Evolutionary conservation across 2,797 vertebrate species (phyloP).

Genomic region (Chanos chanos): DNA sequence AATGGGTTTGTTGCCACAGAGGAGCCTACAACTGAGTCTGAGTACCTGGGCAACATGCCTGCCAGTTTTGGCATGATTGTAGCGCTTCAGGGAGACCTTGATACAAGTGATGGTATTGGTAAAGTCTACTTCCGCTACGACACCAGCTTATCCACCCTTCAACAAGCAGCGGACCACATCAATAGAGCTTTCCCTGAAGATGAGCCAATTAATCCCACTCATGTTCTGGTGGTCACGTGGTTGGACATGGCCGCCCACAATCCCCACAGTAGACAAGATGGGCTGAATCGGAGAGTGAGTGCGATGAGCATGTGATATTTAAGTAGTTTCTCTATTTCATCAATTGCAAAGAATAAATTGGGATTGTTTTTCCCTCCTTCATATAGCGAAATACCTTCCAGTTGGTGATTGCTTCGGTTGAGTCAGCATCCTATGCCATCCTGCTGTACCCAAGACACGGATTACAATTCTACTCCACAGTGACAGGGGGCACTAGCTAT

Average conservation of each 20-base stretch:
- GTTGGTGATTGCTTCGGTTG: conserved; percentile 80
- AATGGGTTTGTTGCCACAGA: conserved; percentile 83
- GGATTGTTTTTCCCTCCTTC: no score
- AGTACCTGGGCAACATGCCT: conserved; percentile 78
- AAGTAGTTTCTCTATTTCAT: no score
- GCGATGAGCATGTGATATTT: no score
- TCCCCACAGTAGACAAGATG: conserved; percentile 50
- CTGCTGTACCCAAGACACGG: conserved; percentile 83
- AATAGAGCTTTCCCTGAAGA: conserved; percentile 68
- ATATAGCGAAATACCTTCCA: conserved; percentile 93
- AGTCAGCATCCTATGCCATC: conserved; percentile 80
- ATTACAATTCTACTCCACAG: conserved; percentile 76
- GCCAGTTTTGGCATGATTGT: conserved; percentile 78
- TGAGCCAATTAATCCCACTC: conserved; percentile 8
- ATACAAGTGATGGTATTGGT: conserved; percentile 76
- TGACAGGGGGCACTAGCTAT: conserved; percentile 48
- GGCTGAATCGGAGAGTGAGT: conserved; percentile 70
- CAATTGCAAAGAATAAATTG: no score
- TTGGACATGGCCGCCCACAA: conserved; percentile 67
- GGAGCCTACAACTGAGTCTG: conserved; percentile 68
- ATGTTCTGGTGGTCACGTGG: conserved; percentile 80
- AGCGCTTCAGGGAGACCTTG: conserved; percentile 74
- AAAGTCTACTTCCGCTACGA: conserved; percentile 85
- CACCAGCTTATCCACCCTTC: conserved; percentile 63
- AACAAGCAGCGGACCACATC: conserved; percentile 68